Base-by-base conservation (phyloP, 1,140 invertebrate genomes). In the Dreissena polymorpha region DNA sequence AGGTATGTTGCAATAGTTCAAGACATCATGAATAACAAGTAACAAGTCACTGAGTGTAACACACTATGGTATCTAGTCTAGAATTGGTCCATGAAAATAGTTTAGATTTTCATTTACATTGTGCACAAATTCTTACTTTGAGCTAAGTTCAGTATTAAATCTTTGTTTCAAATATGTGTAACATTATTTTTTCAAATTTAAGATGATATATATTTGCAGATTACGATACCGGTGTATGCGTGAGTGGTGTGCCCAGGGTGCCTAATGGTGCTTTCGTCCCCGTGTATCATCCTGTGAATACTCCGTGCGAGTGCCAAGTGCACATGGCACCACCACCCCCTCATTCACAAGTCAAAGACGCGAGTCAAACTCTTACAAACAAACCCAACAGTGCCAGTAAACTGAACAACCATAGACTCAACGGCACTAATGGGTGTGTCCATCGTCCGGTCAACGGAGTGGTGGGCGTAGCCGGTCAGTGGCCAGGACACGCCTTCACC, bases 261-360 rank as follows among this genome's bases (percentile, higher is more conserved):
- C 21, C 57, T 10, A 60, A 23, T 60, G 23, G 68, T 21, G 55
- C 70, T 10, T 82, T 72, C 64, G 57, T 74, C 49, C 68, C 78
- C n/a, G 27, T 73, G 3, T 74, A 74, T 73, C 79, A 82, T 68
- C 79, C 79, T 29, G 51, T 82, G 14, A 82, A 82, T 82, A 68
- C 79, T 65, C 71, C 79, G 21, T 82, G 79, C 68, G 79, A 82
- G 49, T 82, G 70, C 74, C 78, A 80, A 23, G n/a, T 80, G 53
- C 79, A 82, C 65, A 64, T 65, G 29, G 49, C 55, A 23, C 70
- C 60, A 23, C 29, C 60, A 55, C 14, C 55, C 8, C 29, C 70
- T 13, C 70, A 73, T 27, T 53, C 18, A 63, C 18, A 14, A 7
- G 55, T 23, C 25, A 71, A 60, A 57, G 39, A 53, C n/a, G 53